phyloP scores from a whole-genome alignment of 2,113 vertebrate species.

The Nerophis lumbriciformis region DNA sequence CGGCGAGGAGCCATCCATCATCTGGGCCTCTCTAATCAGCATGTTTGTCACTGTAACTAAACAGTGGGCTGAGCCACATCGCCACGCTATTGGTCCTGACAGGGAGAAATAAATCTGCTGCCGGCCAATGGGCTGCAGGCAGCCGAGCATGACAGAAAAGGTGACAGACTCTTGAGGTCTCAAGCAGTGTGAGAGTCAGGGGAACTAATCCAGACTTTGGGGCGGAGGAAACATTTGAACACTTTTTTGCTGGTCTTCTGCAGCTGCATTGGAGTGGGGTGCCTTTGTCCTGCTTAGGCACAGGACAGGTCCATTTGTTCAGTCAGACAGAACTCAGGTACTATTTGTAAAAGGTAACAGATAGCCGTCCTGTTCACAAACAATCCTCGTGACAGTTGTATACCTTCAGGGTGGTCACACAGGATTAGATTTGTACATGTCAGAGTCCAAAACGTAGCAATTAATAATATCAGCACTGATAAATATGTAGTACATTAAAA shows the following conservation, averaged over 20 bases:
- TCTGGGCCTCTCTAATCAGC: slow-evolving; percentile 75
- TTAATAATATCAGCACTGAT: background rate
- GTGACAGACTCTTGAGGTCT: slow-evolving; percentile 67
- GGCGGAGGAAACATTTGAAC: slow-evolving; percentile 69
- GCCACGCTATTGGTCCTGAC: slow-evolving; percentile 78
- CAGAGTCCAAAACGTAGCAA: slow-evolving; percentile 4
- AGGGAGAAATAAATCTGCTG: slow-evolving; percentile 79
- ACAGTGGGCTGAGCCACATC: slow-evolving; percentile 65
- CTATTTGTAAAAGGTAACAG: slow-evolving; percentile 60
- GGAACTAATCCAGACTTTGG: slow-evolving; percentile 59
- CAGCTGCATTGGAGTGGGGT: slow-evolving; percentile 44
- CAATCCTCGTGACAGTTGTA: slow-evolving; percentile 37
- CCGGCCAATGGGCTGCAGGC: slow-evolving; percentile 74
- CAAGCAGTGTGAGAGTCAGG: slow-evolving; percentile 72
- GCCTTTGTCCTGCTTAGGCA: slow-evolving; percentile 45
- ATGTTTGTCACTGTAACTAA: slow-evolving; percentile 84
- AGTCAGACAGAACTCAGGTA: slow-evolving; percentile 58
- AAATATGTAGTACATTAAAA: background rate
- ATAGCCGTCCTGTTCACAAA: slow-evolving; percentile 57
- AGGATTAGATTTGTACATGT: slow-evolving; percentile 28
- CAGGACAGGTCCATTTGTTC: slow-evolving; percentile 73
- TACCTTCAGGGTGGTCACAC: slow-evolving; percentile 23
- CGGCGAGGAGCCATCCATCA: slow-evolving; percentile 82
- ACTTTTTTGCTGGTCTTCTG: slow-evolving; percentile 62
- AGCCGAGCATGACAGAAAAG: slow-evolving; percentile 68